Evolutionary conservation across 2,888 invertebrate species (phyloP), one percentile per base, ranked within the genome.

Genomic region (Patella ulyssiponensis): DNA sequence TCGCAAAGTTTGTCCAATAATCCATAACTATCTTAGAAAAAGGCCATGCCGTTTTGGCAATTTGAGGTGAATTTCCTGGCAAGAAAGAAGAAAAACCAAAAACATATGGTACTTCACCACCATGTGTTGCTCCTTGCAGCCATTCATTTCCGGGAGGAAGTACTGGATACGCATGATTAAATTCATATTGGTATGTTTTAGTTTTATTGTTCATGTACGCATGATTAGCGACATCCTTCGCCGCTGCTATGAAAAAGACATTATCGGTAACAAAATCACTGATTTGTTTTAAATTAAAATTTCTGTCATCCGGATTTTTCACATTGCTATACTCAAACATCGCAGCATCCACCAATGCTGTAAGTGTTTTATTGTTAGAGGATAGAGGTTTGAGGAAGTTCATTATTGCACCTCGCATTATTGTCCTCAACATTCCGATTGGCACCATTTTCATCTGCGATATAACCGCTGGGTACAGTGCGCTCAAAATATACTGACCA

Each of bases 1-100:
- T 64, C 11, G 64, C 64, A 23, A 64, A 64, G 23, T 64, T 64
- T 11, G 64, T 64, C 64, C 64, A 64, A 64, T 64, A 64, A 64
- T 64, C 23, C 23, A 64, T 64, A 12, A 64, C 64, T 20, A 64
- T 20, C 23, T 64, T 64, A 5, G 64, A 64, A 64, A 64, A 64
- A 11, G 64, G 64, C 23, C 23, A 23, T 11, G 3, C 17, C 20
- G 4, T 23, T 14, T 20, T 9, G 3, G 20, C 64, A 17, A 64
- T 17, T 64, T 64, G 4, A 11, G 64, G 64, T 1, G 64, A 12
- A 12, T 23, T 11, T 12, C 20, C 64, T 20, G 64, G 23, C 9
- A 64, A 14, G 9, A 23, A 64, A 23, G 64, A 64, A 9, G 23
- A 11, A 17, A 64, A 64, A 23, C 64, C 64, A 64, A 64, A 64